Conservation (phyloP, 2,888 invertebrate genomes). For the Tenthredo livida region DNA sequence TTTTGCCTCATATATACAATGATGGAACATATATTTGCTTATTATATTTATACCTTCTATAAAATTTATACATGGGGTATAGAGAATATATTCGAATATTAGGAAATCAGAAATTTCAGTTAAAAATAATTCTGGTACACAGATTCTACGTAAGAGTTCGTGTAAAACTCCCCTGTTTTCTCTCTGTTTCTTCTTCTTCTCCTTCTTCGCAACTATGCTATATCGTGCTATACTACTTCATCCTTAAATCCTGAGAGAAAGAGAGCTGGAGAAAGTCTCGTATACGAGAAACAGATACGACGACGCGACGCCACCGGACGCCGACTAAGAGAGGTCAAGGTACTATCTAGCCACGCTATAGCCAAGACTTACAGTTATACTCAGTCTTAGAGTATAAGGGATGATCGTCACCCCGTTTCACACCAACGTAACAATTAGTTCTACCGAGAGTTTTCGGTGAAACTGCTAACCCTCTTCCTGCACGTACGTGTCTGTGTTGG, state of each 20-base stretch:
- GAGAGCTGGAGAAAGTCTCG: not conserved
- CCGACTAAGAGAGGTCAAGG: conserved; percentile 25
- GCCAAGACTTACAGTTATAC: not conserved
- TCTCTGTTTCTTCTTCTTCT: not conserved
- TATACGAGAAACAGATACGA: conserved; percentile 34
- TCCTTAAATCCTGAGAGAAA: not conserved
- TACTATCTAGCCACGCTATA: not conserved
- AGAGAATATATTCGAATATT: not conserved
- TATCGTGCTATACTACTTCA: not conserved
- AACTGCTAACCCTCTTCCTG: too few species aligned
- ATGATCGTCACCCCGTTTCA: not conserved
- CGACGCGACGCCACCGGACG: conserved; percentile 20
- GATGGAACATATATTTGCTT: not conserved
- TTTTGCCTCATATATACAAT: too few species aligned
- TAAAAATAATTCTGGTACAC: not conserved
- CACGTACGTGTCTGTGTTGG: too few species aligned
- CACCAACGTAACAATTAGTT: not conserved
- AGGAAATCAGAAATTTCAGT: not conserved
- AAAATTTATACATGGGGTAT: not conserved
- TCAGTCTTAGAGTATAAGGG: not conserved
- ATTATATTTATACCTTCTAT: not conserved
- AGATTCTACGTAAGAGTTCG: too few species aligned
- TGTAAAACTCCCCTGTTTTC: not conserved
- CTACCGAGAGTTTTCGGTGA: too few species aligned
- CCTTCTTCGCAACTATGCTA: not conserved